These are phyloP conservation scores for Trididemnum nubilum DNA, from an alignment of 23 tunicate genomes.

Conservation along the genomic window DNA sequence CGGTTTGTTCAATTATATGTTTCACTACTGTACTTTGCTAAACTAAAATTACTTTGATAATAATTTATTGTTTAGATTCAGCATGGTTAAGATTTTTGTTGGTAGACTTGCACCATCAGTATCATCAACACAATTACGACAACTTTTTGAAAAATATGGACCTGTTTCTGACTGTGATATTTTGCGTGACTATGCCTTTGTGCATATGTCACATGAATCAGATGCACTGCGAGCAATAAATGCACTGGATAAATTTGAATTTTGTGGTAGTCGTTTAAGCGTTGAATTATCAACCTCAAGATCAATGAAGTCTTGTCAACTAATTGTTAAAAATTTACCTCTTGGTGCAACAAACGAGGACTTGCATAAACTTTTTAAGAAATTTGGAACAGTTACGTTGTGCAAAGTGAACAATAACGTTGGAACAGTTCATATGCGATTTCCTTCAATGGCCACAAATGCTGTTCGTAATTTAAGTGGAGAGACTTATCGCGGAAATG, in stretches of 20 bases:
- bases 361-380: slow-evolving; percentile 86
- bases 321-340: slow-evolving; percentile 77
- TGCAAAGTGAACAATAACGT: slow-evolving; percentile 54
- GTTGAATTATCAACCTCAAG: slow-evolving; percentile 89
- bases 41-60: no score
- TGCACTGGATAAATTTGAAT: slow-evolving; percentile 71
- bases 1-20: no score
- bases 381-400: slow-evolving; percentile 89
- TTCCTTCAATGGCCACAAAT: slow-evolving; percentile 89
- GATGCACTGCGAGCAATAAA: slow-evolving; percentile 69
- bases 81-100: slow-evolving; percentile 92
- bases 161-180: slow-evolving; percentile 87
- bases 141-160: slow-evolving; percentile 86
- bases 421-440: slow-evolving; percentile 86
- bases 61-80: slow-evolving; percentile 1
- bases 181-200: slow-evolving; percentile 92
- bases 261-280: slow-evolving; percentile 76
- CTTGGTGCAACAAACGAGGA: slow-evolving; percentile 59
- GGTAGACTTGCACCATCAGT: slow-evolving; percentile 80
- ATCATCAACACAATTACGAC: slow-evolving; percentile 59
- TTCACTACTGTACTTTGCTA: no score
- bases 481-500: slow-evolving; percentile 78
- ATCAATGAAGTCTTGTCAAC: slow-evolving; percentile 89
- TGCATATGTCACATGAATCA: slow-evolving; percentile 77
- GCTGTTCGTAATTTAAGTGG: slow-evolving; percentile 87